Evolutionary conservation across 1,140 invertebrate species (phyloP).

Genomic region (Lordiphosa collinella): DNA sequence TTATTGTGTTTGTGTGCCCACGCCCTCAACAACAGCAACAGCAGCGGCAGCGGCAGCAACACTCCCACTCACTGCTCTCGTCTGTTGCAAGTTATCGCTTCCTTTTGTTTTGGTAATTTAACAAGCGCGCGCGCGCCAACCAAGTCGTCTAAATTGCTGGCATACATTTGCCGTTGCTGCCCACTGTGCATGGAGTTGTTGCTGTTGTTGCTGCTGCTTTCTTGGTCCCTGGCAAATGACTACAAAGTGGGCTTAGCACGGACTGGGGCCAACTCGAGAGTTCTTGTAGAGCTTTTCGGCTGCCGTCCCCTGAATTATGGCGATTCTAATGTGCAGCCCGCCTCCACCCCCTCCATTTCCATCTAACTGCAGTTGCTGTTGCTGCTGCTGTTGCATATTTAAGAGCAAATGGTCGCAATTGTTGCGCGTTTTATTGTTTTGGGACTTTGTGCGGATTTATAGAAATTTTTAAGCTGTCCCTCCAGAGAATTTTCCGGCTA

Average conservation of each 20-base stretch:
- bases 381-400: slow-evolving; percentile 57
- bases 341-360: neutral
- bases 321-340: slow-evolving; percentile 52
- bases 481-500: neutral
- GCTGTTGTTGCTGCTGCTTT: slow-evolving; percentile 22
- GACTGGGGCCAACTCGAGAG: slow-evolving; percentile 33
- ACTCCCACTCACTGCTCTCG: neutral
- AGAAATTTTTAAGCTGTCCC: slow-evolving; percentile 53
- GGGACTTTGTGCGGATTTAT: slow-evolving; percentile 76
- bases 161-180: slow-evolving; percentile 58
- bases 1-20: slow-evolving; percentile 70
- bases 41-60: slow-evolving; percentile 13
- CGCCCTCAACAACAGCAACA: slow-evolving; percentile 39
- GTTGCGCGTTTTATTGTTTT: slow-evolving; percentile 76
- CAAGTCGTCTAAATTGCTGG: slow-evolving; percentile 71
- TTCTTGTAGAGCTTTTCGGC: slow-evolving; percentile 27
- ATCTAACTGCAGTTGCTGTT: slow-evolving; percentile 9
- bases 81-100: slow-evolving; percentile 71
- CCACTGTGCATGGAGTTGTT: slow-evolving; percentile 31
- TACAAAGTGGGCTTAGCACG: slow-evolving; percentile 70
- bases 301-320: slow-evolving; percentile 63
- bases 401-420: slow-evolving; percentile 65
- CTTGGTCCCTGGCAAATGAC: slow-evolving; percentile 65
- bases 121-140: slow-evolving; percentile 64
- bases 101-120: slow-evolving; percentile 75